Evolutionary conservation across 2,888 invertebrate species (phyloP), one percentile per base, ranked within the genome.

Genomic region (Phengaris alcon): DNA sequence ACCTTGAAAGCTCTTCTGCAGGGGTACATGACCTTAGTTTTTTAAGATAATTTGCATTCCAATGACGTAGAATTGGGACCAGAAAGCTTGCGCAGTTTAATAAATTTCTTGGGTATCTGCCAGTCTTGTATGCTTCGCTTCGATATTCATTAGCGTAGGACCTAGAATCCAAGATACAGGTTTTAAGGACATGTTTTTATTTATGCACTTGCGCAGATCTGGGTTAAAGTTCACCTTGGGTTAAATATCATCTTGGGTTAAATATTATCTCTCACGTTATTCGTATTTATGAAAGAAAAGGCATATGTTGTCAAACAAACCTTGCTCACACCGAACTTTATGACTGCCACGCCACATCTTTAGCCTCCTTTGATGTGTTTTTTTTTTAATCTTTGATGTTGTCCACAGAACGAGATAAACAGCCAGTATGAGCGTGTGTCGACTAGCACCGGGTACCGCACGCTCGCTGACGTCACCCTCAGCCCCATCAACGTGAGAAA

Each of bases 351-450:
- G 13, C 64, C 35, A 6, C 22, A 64, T 5, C 22, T 57, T 8
- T 57, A 57, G 22, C 22, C 59, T 64, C 10, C 59, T 44, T 64
- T 64, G 35, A 64, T 64, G 64, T 64, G 9, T 64, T 64, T 64
- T 35, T 64, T 35, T 44, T 13, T 44, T 64, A 35, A 64, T 44
- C 6, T 64, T 59, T 57, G 13, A 70, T 22, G 78, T 82, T 84
- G 80, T 86, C 79, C 59, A 80, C 88, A 94, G 94, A 94, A 93
- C 84, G 89, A 92, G 83, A 84, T 91, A 83, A 94, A 93, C 88
- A 91, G 86, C 79, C 89, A 90, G 79, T 92, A 93, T 90, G 94
- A 93, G 85, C 87, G 90, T 73, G 90, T 90, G 80, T 88, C 93
- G 76, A 90, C 93, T 74, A 89, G 88, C 79, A 83, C 88, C 77